Evolutionary conservation across 2,888 invertebrate genomes (phyloP).

Genomic region (Phasia obesa): DNA sequence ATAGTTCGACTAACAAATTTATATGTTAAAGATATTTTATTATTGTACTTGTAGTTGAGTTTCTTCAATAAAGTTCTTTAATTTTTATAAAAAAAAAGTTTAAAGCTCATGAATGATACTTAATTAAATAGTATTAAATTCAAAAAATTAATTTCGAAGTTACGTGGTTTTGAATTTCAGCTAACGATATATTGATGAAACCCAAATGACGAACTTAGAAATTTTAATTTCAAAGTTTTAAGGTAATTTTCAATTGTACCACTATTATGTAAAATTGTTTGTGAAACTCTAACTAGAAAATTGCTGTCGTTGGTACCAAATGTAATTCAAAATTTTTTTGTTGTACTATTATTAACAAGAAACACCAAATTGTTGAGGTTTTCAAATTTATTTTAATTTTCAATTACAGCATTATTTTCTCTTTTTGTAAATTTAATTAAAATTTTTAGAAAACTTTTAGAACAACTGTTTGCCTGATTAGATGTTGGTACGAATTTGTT

Average conservation of each 20-base stretch:
- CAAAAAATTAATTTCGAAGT: too few species aligned
- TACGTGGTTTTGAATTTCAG: too few species aligned
- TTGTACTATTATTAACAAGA: conserved; percentile 27
- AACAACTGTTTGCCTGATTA: neutral
- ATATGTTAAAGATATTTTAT: too few species aligned
- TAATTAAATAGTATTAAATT: too few species aligned
- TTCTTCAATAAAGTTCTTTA: too few species aligned
- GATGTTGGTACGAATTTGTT: neutral
- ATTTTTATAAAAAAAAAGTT: too few species aligned
- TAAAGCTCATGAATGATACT: too few species aligned
- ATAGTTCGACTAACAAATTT: too few species aligned
- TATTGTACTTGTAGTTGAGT: too few species aligned
- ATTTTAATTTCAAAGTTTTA: neutral
- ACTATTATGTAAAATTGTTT: neutral
- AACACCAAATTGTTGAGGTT: conserved; percentile 66
- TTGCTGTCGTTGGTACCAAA: conserved; percentile 50
- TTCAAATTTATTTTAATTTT: conserved; percentile 66
- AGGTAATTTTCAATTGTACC: conserved; percentile 23
- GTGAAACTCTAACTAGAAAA: conserved; percentile 3
- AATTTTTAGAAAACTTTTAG: conserved; percentile 32
- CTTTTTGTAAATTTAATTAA: conserved; percentile 64
- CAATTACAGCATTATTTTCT: conserved; percentile 40
- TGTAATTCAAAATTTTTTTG: conserved; percentile 39
- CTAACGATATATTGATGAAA: too few species aligned
- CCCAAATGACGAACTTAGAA: too few species aligned